Evolutionary conservation across 53 echinoderm and acorn worm genomes (phyloP), one percentile per base, ranked within the genome.

Genomic region (Paelopatides confundens): DNA sequence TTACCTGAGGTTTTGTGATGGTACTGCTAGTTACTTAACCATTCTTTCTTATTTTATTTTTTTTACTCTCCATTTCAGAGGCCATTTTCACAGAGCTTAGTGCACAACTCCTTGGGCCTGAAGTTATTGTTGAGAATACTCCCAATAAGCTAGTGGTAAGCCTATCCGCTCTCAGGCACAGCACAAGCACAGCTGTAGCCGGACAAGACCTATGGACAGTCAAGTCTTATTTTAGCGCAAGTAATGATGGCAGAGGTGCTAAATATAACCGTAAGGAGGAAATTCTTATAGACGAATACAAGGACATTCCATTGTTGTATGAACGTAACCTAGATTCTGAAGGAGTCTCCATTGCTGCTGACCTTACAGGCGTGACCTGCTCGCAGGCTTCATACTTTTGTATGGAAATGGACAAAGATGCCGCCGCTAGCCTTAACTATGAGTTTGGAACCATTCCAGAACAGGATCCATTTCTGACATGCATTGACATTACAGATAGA

Each of bases 51-150:
- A n/a, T n/a, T 43, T 43, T 43, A 43, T 43, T 12, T 8, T 43
- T 43, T 43, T 43, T 43, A 5, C 5, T 12, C 43, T 43, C 43
- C 47, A 71, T 62, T 68, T 62, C 71, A 96, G 96, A 88, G 88
- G 96, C 96, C 33, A 86, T 96, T 23, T 96, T 96, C 69, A 93
- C 92, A 9, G 96, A 93, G 50, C 54, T 96, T 82, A 71, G 92
- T 46, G 88, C 92, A 21, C 82, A 92, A 77, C 86, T 85, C 1
- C 87, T 90, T n/a, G 90, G 93, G 23, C 90, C 90, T 77, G 92
- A 89, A 35, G 66, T 96, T 58, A 90, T 93, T 53, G 90, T 90
- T 76, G 96, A 93, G 69, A 89, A 92, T 53, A 81, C 66, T 35
- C 86, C 76, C 62, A 92, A 93, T 87, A 68, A 48, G 37, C 67